phyloP scores from a whole-genome alignment of 2,888 invertebrate genomes.

The Drepanosiphum platanoidis region DNA sequence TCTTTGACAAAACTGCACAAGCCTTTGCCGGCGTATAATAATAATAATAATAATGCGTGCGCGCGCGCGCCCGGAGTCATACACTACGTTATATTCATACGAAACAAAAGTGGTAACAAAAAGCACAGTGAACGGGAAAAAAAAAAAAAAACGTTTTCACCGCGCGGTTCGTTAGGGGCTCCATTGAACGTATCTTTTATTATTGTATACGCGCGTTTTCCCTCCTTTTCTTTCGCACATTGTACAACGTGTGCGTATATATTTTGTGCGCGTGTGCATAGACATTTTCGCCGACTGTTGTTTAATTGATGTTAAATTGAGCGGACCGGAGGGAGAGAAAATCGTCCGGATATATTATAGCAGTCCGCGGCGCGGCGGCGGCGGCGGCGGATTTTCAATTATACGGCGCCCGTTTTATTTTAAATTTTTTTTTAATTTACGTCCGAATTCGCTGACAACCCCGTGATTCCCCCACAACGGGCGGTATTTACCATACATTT shows the following conservation, averaged over 20 bases:
- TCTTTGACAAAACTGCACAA: conserved; percentile 27
- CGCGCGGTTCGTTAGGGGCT: conserved; percentile 34
- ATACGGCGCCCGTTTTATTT: conserved; percentile 1
- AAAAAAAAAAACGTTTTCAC: conserved; percentile 21
- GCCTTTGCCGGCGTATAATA: neutral
- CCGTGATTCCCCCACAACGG: conserved; percentile 24
- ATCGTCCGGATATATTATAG: conserved; percentile 6
- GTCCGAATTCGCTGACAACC: conserved; percentile 11
- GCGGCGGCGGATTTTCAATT: conserved; percentile 33
- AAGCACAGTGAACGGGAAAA: conserved; percentile 18
- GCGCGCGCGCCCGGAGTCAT: neutral
- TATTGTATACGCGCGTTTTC: conserved; percentile 24
- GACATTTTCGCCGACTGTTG: conserved; percentile 14
- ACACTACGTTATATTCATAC: neutral
- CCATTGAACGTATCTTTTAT: conserved; percentile 47
- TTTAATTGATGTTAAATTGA: conserved; percentile 61
- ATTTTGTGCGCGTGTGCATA: neutral
- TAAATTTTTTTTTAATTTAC: conserved; percentile 52
- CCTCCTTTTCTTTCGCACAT: neutral
- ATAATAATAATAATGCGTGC: too few species aligned
- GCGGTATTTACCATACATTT: conserved; percentile 17
- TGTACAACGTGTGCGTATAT: neutral
- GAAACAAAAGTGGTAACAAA: conserved; percentile 49
- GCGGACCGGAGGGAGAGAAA: conserved; percentile 46
- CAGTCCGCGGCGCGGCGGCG: neutral